Evolutionary conservation across 1,140 invertebrate species (phyloP).

Genomic region (Gyrodactylus bullatarudis): DNA sequence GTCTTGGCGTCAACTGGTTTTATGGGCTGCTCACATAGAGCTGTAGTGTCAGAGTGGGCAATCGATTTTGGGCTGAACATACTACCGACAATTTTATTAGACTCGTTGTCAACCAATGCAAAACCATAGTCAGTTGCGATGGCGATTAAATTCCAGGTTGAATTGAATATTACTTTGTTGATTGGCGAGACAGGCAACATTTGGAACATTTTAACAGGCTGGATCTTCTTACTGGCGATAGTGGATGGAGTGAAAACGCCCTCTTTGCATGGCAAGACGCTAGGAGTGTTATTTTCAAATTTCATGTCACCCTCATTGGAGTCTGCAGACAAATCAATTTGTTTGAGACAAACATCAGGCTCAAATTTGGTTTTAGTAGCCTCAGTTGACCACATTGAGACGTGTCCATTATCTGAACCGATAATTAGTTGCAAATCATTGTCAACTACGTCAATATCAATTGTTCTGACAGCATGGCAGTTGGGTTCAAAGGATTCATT

Average conservation of each 20-base stretch:
- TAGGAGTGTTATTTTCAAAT: background rate
- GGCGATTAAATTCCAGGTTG: background rate
- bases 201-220: background rate
- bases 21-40: too few relatives aligned
- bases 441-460: background rate
- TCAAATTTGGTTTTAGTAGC: background rate
- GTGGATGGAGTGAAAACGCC: background rate
- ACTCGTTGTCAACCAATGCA: background rate
- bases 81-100: background rate
- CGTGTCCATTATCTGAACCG: background rate
- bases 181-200: background rate
- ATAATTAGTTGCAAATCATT: background rate
- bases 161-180: background rate
- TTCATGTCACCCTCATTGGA: too few relatives aligned
- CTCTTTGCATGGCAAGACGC: background rate
- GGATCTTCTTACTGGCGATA: background rate
- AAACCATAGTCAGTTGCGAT: background rate
- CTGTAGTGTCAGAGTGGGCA: background rate
- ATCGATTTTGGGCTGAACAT: background rate
- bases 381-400: background rate
- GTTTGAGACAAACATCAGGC: background rate
- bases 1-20: background rate
- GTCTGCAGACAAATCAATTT: background rate
- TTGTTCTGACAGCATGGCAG: background rate
- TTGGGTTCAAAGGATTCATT: background rate